Base-by-base conservation (phyloP, 2,888 invertebrate genomes). In the Drosophila atroscutellata region DNA sequence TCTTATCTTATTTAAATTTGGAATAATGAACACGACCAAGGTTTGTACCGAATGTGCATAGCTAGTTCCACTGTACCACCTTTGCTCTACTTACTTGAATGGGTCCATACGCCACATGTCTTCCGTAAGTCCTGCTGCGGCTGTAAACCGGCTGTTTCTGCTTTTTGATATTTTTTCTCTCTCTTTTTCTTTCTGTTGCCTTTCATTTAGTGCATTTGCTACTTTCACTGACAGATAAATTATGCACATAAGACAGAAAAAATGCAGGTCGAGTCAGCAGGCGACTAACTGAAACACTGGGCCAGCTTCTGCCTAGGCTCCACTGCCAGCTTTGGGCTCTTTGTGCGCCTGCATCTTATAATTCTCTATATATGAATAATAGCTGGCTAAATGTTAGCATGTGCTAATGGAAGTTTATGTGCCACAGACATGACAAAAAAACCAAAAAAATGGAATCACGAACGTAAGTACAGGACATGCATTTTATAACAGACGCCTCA, bases 351-450 rank as follows among this genome's bases (percentile, higher is more conserved):
- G 87, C 75, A 89, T 87, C 89, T 89, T 86, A 86, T 86, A 75
- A 87, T 84, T 86, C 70, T 73, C 32, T 89, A 67, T 70, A 87
- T 86, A 80, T 74, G 81, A 86, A 75, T 85, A 89, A 89, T 87
- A 81, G 89, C 69, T 59, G 82, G 61, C 85, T 84, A 86, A 89
- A 89, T 89, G 85, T 64, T 85, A 70, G 85, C 82, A 86, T 89
- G 87, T 77, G 85, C 80, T 81, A 84, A 85, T 89, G 85, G 77
- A 89, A 86, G 89, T 89, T 84, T 89, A 85, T 87, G 82, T 73
- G 82, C 62, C 73, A 56, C 77, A 69, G 51, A 49, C 89, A 79
- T 81, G 89, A 70, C 65, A 77, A 32, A 59, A 39, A 11, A 15
- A 2, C 11, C n/a, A 20, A 8, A 11, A 24, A 24, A 37, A 13